Percentiles rank a stretch among this genome's conserved stretches.
Evolutionary conservation across 2,888 invertebrate genomes (phyloP).

Genomic region (Drosophila quasianomalipes): DNA sequence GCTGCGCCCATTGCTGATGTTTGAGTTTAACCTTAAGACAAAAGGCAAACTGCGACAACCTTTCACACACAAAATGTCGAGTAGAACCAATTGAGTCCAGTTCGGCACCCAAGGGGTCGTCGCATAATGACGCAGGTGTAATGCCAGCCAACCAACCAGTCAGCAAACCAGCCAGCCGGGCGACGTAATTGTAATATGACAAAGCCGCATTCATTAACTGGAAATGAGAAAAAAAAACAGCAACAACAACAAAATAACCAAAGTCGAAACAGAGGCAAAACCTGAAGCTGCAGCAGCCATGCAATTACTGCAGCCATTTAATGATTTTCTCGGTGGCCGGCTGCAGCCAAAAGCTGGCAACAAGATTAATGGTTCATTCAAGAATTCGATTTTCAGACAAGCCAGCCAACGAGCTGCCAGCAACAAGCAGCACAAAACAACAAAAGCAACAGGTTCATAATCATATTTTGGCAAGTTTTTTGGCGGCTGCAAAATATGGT

Average conservation of each 20-base stretch:
- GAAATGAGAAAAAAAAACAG: slow-evolving; percentile 31
- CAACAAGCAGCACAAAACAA: slow-evolving; percentile 37
- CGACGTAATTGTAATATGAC: slow-evolving; percentile 77
- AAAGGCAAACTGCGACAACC: slow-evolving; percentile 34
- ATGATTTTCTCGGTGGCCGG: slow-evolving; percentile 62
- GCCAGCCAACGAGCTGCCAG: slow-evolving; percentile 45
- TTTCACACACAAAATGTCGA: slow-evolving; percentile 61
- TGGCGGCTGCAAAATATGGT: slow-evolving; percentile 53
- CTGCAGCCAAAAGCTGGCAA: slow-evolving; percentile 63
- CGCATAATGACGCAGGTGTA: slow-evolving; percentile 69
- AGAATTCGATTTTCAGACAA: slow-evolving; percentile 78
- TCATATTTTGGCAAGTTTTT: slow-evolving; percentile 58
- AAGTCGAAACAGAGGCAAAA: slow-evolving; percentile 50
- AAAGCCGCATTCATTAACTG: slow-evolving; percentile 69
- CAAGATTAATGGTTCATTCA: slow-evolving; percentile 82
- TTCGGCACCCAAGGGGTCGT: slow-evolving; percentile 44
- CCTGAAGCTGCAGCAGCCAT: slow-evolving; percentile 42
- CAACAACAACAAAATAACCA: background rate
- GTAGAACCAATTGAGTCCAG: slow-evolving; percentile 55
- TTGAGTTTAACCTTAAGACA: slow-evolving; percentile 39
- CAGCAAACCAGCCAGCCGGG: slow-evolving; percentile 62
- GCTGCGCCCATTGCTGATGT: slow-evolving; percentile 54
- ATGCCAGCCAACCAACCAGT: slow-evolving; percentile 64
- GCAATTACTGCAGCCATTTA: slow-evolving; percentile 79
- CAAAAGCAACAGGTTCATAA: slow-evolving; percentile 70